Evolutionary conservation across 2,113 vertebrate genomes (phyloP).

Genomic region (Oophaga pumilio): DNA sequence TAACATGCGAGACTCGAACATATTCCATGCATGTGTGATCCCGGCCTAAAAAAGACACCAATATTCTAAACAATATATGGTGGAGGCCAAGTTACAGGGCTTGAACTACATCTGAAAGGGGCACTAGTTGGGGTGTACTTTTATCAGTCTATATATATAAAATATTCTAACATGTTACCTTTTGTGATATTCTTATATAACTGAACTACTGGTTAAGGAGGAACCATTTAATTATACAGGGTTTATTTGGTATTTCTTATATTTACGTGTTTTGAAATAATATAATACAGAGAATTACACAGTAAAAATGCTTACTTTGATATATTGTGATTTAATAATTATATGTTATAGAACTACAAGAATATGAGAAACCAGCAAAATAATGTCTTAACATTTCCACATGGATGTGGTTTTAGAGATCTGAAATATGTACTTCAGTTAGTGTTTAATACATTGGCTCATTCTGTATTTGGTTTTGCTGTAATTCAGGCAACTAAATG

Average conservation of each 20-base stretch:
- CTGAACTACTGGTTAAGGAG: neutral
- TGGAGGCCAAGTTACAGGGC: no score
- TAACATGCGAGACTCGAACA: no score
- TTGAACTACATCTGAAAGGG: no score
- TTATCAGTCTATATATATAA: neutral
- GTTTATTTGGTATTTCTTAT: constrained; percentile 17
- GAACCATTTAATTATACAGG: constrained; percentile 1
- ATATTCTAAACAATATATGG: neutral
- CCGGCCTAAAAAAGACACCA: no score
- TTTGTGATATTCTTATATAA: neutral
- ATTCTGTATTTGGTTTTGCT: neutral
- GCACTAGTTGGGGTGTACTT: neutral
- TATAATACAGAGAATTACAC: neutral
- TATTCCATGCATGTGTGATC: no score
- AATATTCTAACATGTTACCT: neutral
- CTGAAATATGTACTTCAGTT: neutral
- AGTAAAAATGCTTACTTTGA: neutral
- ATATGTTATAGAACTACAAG: neutral
- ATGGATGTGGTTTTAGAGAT: neutral
- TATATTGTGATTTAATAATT: neutral
- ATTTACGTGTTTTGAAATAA: neutral
- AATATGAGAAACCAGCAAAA: neutral
- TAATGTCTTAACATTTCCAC: neutral
- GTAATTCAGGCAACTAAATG: neutral
- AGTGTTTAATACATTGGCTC: neutral